Evolutionary conservation across 1,140 invertebrate genomes (phyloP).

Genomic region (Cecropterus lyciades): DNA sequence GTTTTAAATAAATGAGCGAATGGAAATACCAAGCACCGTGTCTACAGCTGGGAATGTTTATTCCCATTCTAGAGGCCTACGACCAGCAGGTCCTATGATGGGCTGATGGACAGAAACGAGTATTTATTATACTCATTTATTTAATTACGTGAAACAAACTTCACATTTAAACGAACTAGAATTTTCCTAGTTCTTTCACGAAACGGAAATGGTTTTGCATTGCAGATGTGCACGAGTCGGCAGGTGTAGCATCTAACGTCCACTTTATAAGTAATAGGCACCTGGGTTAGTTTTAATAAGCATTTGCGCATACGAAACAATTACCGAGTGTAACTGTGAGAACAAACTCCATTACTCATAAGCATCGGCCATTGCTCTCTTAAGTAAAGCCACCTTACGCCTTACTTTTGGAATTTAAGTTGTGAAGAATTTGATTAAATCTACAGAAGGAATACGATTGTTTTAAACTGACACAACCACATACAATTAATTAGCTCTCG

Average conservation of each 20-base stretch:
- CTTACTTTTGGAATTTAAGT: conserved; percentile 22
- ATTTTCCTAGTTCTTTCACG: conserved; percentile 21
- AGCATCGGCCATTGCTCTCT: conserved; percentile 42
- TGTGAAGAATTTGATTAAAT: conserved; percentile 11
- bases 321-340: conserved; percentile 52
- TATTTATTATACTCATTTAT: not conserved
- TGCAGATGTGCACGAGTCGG: conserved; percentile 7
- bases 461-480: not conserved
- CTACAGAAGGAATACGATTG: not conserved
- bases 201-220: conserved; percentile 25
- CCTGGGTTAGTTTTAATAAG: conserved; percentile 44
- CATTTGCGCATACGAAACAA: conserved; percentile 50
- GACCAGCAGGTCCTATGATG: no score
- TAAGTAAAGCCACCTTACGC: conserved; percentile 31
- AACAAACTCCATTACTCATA: conserved; percentile 50
- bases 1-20: no score
- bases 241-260: conserved; percentile 18
- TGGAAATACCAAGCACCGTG: no score
- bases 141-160: not conserved
- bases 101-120: no score
- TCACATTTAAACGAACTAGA: not conserved
- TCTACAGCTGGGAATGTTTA: no score
- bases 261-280: conserved; percentile 26
- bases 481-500: no score
- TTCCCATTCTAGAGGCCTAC: no score